Evolutionary conservation across 2,888 invertebrate species (phyloP).

Genomic region (Disparrhopalites patrizii): DNA sequence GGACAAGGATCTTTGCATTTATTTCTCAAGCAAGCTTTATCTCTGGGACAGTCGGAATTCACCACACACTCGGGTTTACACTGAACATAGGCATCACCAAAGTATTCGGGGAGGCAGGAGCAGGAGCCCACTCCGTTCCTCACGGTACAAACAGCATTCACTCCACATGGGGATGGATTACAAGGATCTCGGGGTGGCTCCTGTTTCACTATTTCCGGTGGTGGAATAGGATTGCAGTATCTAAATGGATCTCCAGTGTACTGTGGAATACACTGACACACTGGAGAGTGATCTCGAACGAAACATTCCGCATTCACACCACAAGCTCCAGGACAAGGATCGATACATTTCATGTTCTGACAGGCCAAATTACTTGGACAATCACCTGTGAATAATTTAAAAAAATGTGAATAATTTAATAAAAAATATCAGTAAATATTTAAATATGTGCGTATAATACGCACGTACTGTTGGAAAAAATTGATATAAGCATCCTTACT

Average conservation of each 20-base stretch:
- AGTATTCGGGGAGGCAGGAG: constrained; percentile 69
- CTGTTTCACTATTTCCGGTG: constrained; percentile 11
- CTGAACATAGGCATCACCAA: constrained; percentile 53
- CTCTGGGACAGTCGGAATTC: constrained; percentile 69
- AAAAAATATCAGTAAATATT: too few species aligned
- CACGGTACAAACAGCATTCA: constrained; percentile 74
- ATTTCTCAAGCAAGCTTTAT: constrained; percentile 69
- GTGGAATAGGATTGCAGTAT: constrained; percentile 51
- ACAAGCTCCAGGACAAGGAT: constrained; percentile 58
- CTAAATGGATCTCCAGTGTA: constrained; percentile 58
- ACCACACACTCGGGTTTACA: constrained; percentile 61
- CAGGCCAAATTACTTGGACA: constrained; percentile 45
- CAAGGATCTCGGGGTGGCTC: constrained; percentile 53
- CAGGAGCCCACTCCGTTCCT: constrained; percentile 59
- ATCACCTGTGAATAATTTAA: constrained; percentile 37
- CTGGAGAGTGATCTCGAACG: constrained; percentile 59
- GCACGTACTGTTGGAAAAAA: too few species aligned
- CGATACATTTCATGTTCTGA: constrained; percentile 38
- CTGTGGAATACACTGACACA: constrained; percentile 59
- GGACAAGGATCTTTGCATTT: constrained; percentile 50
- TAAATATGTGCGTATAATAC: constrained; percentile 51
- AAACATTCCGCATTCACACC: constrained; percentile 58
- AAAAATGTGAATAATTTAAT: too few species aligned
- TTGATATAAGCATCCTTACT: constrained; percentile 52
- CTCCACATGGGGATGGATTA: constrained; percentile 77